Evolutionary conservation across 2,797 vertebrate species (phyloP).

Genomic region (Pseudocheirus occidentalis): DNA sequence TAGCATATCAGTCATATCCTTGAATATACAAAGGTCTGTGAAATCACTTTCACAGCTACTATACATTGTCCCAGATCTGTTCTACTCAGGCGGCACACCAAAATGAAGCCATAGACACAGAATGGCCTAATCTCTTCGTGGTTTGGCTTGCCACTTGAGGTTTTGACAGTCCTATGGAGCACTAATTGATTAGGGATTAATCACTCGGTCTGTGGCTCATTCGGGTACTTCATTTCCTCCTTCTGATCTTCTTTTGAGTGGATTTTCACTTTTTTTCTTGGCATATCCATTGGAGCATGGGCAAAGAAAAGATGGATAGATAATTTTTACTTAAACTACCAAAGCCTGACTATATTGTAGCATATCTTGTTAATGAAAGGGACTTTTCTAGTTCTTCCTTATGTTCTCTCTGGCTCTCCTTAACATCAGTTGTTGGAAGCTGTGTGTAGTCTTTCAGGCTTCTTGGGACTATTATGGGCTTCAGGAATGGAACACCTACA

Average conservation of each 20-base stretch:
- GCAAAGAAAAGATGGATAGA: neutral
- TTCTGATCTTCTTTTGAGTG: neutral
- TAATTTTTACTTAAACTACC: neutral
- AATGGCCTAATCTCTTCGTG: neutral
- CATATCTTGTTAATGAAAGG: neutral
- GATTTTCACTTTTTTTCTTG: constrained; percentile 5
- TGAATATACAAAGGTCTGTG: neutral
- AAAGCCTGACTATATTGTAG: neutral
- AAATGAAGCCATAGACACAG: neutral
- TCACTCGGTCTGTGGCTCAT: constrained; percentile 11
- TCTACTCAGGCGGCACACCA: no score
- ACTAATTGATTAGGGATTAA: neutral
- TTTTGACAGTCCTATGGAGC: neutral
- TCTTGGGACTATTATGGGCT: neutral
- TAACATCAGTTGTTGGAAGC: neutral
- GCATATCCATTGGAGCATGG: neutral
- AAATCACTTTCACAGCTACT: neutral
- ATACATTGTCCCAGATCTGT: neutral
- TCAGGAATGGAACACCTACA: neutral
- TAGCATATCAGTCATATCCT: neutral
- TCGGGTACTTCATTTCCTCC: constrained; percentile 42
- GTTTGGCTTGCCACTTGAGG: neutral
- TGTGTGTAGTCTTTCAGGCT: neutral
- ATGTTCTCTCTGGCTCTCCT: neutral
- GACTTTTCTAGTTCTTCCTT: constrained; percentile 44